Evolutionary conservation across 2,888 invertebrate species (phyloP).

Genomic region (Anorthoa munda): DNA sequence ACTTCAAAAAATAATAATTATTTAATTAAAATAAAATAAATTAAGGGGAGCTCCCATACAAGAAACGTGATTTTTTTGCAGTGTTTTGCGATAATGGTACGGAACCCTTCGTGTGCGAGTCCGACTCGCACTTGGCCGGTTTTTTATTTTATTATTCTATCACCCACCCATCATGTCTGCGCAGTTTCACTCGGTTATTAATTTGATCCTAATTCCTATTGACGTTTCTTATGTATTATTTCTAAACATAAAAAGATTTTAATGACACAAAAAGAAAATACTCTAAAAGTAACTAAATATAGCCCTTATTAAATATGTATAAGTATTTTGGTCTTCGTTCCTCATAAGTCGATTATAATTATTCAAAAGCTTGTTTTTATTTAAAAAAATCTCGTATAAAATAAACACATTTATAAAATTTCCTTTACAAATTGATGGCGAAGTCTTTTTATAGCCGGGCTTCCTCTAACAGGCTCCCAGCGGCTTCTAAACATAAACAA

Average conservation of each 20-base stretch:
- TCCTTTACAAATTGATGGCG: neutral
- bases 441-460: neutral
- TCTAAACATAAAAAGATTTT: neutral
- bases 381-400: constrained; percentile 2
- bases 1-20: no score
- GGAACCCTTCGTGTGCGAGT: no score
- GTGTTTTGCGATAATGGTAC: no score
- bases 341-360: neutral
- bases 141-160: no score
- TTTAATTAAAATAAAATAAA: no score
- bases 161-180: no score
- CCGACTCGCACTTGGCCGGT: no score
- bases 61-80: no score
- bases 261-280: neutral
- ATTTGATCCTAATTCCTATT: no score
- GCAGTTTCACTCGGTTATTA: no score
- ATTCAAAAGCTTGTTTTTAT: neutral
- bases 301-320: neutral
- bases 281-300: neutral
- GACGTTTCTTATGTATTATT: no score
- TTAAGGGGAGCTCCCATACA: no score
- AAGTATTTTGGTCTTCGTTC: neutral
- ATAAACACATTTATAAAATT: constrained; percentile 2
- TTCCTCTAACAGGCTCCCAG: neutral
- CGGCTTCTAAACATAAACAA: constrained; percentile 6